phyloP scores from a whole-genome alignment of 2,797 vertebrate species.

The Choloepus didactylus region DNA sequence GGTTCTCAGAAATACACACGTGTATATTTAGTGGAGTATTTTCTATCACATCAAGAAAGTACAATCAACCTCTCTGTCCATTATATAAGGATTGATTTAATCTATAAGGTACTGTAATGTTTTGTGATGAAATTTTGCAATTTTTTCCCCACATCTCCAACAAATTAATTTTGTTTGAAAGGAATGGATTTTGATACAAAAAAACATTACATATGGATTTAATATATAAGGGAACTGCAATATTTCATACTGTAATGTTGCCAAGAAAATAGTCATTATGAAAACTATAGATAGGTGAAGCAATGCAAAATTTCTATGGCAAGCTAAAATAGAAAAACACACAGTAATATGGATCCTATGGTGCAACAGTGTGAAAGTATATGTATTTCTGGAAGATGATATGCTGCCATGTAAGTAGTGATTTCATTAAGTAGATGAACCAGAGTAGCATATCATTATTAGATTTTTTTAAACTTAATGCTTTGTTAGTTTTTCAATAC shows the following conservation, averaged over 20 bases:
- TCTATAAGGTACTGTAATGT: not conserved
- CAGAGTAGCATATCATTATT: not conserved
- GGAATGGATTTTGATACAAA: no score
- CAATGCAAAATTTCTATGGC: not conserved
- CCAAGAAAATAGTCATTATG: not conserved
- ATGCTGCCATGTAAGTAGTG: not conserved
- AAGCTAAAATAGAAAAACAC: not conserved
- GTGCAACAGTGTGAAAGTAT: not conserved
- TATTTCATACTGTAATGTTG: not conserved
- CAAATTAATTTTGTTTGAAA: no score
- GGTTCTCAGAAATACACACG: not conserved
- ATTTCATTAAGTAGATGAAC: not conserved
- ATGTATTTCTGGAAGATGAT: not conserved
- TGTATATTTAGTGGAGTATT: not conserved
- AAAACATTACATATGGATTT: no score
- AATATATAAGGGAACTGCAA: not conserved
- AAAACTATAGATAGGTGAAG: not conserved
- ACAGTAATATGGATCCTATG: no score
- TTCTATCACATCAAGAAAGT: not conserved
- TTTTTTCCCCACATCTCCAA: no score
- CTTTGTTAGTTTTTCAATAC: not conserved
- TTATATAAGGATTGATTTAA: not conserved
- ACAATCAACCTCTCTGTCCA: not conserved
- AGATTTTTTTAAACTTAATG: not conserved
- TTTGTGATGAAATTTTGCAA: not conserved